A percentile compares a stretch with the other conserved stretches of the same genome.
Conservation (phyloP, 2,113 vertebrate species). For the Tetrao urogallus region DNA sequence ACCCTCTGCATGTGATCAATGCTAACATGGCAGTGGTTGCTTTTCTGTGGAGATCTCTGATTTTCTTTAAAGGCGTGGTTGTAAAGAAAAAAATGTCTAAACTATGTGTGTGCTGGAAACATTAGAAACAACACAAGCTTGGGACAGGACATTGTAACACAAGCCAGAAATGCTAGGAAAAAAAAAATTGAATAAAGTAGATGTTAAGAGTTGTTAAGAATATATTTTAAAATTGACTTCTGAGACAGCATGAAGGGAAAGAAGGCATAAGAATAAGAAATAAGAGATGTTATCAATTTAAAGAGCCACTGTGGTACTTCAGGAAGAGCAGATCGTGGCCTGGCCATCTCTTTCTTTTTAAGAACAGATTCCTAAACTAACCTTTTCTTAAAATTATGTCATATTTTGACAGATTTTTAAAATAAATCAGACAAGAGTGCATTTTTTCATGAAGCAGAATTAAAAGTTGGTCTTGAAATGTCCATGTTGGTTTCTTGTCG, state of each 20-base stretch:
- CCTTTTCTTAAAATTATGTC: not conserved
- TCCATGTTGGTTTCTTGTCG: not conserved
- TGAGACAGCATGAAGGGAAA: not conserved
- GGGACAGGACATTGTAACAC: not conserved
- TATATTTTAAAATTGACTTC: not conserved
- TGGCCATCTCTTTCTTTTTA: not conserved
- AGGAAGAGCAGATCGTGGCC: not conserved
- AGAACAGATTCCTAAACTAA: not conserved
- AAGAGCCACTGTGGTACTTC: not conserved
- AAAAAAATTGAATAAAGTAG: not conserved
- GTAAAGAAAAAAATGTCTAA: not conserved
- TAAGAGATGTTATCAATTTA: not conserved
- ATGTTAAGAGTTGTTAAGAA: not conserved
- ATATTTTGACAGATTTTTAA: not conserved
- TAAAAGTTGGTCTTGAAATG: not conserved
- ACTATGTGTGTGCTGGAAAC: accelerated
- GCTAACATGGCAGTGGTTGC: accelerated
- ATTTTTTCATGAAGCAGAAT: not conserved
- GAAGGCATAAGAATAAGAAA: not conserved
- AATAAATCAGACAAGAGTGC: not conserved
- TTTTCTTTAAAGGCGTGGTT: not conserved
- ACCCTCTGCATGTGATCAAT: accelerated
- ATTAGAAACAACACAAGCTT: not conserved
- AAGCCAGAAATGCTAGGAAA: not conserved
- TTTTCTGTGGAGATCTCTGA: not conserved